phyloP scores from a whole-genome alignment of 2,113 vertebrate species.

The Menura novaehollandiae region DNA sequence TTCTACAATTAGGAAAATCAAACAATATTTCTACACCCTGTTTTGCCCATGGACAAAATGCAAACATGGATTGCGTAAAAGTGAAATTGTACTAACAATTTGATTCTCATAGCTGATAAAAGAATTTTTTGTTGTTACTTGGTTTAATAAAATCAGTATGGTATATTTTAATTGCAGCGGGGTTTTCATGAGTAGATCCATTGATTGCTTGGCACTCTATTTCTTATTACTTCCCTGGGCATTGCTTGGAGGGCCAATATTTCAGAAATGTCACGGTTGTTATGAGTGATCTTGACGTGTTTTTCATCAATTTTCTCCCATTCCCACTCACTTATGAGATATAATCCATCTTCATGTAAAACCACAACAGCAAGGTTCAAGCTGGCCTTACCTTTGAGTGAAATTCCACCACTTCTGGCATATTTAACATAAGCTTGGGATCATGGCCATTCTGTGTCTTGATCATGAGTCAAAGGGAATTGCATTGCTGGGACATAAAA shows the following conservation, averaged over 20 bases:
- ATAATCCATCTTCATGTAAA: not conserved
- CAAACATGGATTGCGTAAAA: not conserved
- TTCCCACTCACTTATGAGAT: not conserved
- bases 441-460: too few species aligned
- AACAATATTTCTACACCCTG: not conserved
- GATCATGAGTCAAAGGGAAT: not conserved
- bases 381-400: not conserved
- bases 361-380: not conserved
- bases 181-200: not conserved
- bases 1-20: not conserved
- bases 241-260: not conserved
- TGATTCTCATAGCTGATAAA: not conserved
- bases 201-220: not conserved
- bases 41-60: not conserved
- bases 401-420: not conserved
- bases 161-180: not conserved
- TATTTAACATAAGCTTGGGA: not conserved
- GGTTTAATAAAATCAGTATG: not conserved
- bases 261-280: not conserved
- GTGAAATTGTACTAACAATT: not conserved
- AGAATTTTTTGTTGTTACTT: not conserved
- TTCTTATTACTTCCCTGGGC: not conserved
- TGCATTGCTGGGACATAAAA: not conserved
- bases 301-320: not conserved
- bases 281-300: not conserved